Conservation (phyloP, 2,113 vertebrate species). For the Numenius arquata region DNA sequence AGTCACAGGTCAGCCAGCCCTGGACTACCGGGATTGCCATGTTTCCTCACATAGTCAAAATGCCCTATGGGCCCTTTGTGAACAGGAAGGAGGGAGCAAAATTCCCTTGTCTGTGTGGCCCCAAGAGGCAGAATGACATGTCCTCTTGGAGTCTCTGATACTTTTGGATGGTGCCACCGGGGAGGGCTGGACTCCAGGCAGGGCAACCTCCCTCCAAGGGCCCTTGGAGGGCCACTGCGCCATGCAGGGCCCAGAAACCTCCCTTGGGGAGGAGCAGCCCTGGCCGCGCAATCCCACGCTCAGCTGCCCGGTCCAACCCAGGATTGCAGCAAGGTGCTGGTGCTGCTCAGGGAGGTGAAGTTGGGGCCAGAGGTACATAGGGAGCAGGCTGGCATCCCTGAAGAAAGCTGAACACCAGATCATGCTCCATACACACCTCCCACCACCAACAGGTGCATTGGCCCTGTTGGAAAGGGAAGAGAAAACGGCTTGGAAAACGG, state of each 20-base stretch:
- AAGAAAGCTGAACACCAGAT: background rate
- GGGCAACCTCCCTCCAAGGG: background rate
- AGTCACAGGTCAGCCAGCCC: background rate
- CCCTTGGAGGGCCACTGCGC: background rate
- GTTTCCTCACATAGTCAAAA: background rate
- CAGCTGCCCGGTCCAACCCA: too few species aligned
- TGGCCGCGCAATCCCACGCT: too few species aligned
- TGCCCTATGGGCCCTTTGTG: too few species aligned
- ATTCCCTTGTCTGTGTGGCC: background rate
- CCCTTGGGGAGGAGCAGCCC: accelerated
- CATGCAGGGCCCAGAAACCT: background rate
- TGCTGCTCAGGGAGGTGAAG: background rate
- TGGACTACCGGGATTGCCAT: background rate
- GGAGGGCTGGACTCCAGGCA: background rate
- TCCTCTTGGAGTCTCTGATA: accelerated
- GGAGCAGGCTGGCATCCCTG: background rate
- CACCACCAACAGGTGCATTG: background rate
- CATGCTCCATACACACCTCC: background rate
- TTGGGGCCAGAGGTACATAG: too few species aligned
- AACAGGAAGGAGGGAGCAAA: background rate
- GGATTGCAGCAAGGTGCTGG: background rate
- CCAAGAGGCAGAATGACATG: background rate
- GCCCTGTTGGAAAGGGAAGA: background rate
- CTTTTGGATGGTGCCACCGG: accelerated
- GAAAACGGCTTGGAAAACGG: background rate